phyloP scores from a whole-genome alignment of 2,888 invertebrate species.

The Conus canariensis region DNA sequence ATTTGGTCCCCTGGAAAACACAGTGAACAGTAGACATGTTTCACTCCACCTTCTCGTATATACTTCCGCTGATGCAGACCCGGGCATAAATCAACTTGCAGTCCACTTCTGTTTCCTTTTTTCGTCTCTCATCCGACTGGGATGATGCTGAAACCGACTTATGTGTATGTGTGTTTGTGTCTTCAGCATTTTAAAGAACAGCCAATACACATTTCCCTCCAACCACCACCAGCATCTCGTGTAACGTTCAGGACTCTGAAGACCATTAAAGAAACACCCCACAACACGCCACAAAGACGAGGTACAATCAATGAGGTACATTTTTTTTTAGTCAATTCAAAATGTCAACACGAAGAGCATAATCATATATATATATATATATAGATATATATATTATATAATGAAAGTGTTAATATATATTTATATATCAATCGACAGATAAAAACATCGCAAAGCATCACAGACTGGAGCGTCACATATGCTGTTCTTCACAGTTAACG shows the following conservation, averaged over 20 bases:
- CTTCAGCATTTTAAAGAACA: neutral
- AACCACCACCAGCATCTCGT: neutral
- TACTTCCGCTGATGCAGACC: too few relatives aligned
- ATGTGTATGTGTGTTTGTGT: too few relatives aligned
- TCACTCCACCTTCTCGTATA: too few relatives aligned
- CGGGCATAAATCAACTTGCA: too few relatives aligned
- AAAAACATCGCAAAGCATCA: slow-evolving; percentile 41
- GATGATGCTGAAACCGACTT: too few relatives aligned
- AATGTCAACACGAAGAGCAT: slow-evolving; percentile 22
- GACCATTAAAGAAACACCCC: neutral
- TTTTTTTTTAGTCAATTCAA: slow-evolving; percentile 25
- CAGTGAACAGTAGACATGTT: too few relatives aligned
- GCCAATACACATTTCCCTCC: neutral
- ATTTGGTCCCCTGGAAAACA: too few relatives aligned
- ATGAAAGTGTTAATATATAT: too few relatives aligned
- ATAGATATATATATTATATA: too few relatives aligned
- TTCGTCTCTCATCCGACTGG: too few relatives aligned
- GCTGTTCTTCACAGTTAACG: neutral
- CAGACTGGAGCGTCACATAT: slow-evolving; percentile 32
- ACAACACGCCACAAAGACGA: slow-evolving; percentile 12
- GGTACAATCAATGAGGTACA: slow-evolving; percentile 41
- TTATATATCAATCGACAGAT: slow-evolving; percentile 1
- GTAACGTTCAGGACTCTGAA: neutral
- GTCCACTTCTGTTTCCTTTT: too few relatives aligned
- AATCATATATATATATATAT: neutral